Base-by-base conservation (phyloP, 2,797 vertebrate genomes). In the Parauchenoglanis punctatus region DNA sequence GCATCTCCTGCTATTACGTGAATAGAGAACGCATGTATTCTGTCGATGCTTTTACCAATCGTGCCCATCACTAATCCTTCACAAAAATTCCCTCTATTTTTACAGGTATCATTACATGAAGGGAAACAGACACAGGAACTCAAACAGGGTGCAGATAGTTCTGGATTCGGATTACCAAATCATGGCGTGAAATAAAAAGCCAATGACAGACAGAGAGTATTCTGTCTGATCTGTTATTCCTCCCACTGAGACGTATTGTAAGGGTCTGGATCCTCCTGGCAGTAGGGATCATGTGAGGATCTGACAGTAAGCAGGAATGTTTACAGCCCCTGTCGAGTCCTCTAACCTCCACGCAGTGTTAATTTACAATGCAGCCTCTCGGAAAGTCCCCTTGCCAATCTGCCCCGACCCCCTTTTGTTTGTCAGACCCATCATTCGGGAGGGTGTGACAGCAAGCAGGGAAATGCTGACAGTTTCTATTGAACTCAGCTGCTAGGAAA, bases 401-500 rank as follows among this genome's bases (percentile, higher is more conserved):
- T 93, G 91, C 88, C 91, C 85, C 6, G 49, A 54, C 76, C 90
- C 91, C 91, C 89, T 18, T 90, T 93, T 89, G 68, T 91, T 58
- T 87, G 88, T 81, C 75, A 89, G 88, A 85, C 88, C 91, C 89
- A 68, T 88, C 96, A 93, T 61, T 95, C 90, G 90, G 52, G 54
- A 23, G 63, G 76, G 83, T 90, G 91, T 89, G 93, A 92, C 93
- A 95, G 93, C 89, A 89, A 93, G 94, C 93, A 94, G 93, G 91
- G 93, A 93, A 93, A 92, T 92, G 89, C 89, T 94, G 94, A 94
- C 92, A 88, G 59, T 81, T 93, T 89, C 81, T 93, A 95, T 95
- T 95, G 92, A 94, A 91, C 92, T 90, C 88, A 91, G 78, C 91
- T 92, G 93, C 93, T 94, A 93, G 93, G 92, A 93, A 93, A 94